Percentiles rank a stretch among this genome's conserved stretches.
These are phyloP conservation scores for Euclidia mi DNA, from an alignment of 2,888 invertebrate species.

Conservation along the genomic window DNA sequence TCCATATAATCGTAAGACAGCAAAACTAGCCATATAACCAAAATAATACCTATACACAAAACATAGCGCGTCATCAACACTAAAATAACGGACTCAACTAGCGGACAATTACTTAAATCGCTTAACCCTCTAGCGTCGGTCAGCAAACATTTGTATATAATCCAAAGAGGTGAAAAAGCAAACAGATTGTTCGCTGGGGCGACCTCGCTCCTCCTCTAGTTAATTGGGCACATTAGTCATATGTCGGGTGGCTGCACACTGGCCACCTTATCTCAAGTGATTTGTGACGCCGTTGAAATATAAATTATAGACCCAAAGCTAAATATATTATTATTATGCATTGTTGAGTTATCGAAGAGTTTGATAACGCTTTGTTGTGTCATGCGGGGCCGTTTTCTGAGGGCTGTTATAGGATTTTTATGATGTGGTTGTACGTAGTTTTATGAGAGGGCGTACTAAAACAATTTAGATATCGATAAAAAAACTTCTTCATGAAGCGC, in stretches of 20 bases:
- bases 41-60: neutral
- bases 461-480: too few relatives aligned
- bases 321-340: conserved; percentile 66
- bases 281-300: conserved; percentile 81
- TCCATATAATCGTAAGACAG: neutral
- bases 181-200: conserved; percentile 62
- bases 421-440: too few relatives aligned
- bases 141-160: conserved; percentile 68
- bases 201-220: conserved; percentile 63
- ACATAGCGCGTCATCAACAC: neutral
- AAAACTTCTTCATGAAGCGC: too few relatives aligned
- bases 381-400: neutral
- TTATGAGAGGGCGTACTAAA: too few relatives aligned
- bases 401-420: too few relatives aligned
- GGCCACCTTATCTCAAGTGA: conserved; percentile 79
- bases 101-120: conserved; percentile 6
- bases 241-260: conserved; percentile 69
- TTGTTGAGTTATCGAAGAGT: conserved; percentile 17
- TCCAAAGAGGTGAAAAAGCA: conserved; percentile 77
- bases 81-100: neutral
- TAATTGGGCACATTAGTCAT: conserved; percentile 85
- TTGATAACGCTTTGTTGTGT: conserved; percentile 12
- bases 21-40: neutral
- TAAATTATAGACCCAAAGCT: conserved; percentile 70
- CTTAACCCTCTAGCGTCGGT: conserved; percentile 11